Percentiles rank a stretch among this genome's conserved stretches.
These are phyloP conservation scores for Tragulus kanchil DNA, from an alignment of 2,113 vertebrate genomes.

Conservation along the genomic window DNA sequence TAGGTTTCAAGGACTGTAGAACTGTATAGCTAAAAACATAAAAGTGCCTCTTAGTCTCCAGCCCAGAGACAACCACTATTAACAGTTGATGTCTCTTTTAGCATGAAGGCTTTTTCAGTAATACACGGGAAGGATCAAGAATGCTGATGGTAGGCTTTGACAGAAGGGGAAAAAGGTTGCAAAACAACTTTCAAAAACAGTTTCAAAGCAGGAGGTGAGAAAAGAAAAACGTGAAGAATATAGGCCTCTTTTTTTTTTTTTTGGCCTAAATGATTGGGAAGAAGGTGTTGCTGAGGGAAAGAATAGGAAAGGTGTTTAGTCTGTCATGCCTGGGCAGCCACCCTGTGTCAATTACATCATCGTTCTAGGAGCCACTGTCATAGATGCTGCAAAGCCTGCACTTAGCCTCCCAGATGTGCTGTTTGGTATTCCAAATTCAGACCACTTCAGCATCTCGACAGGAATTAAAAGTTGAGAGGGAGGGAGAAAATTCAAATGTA, in stretches of 20 bases:
- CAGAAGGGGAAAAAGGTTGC: neutral
- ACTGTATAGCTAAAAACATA: neutral
- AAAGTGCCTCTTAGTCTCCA: neutral
- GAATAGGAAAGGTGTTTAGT: neutral
- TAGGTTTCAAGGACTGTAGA: neutral
- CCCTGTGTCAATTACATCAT: neutral
- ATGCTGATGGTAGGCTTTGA: neutral
- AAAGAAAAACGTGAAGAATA: constrained; percentile 6
- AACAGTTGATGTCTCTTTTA: neutral
- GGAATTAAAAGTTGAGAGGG: neutral
- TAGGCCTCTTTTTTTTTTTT: neutral
- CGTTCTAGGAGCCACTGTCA: neutral
- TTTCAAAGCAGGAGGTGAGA: neutral
- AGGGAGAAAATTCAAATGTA: constrained; percentile 8
- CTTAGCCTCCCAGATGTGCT: neutral
- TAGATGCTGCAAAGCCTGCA: neutral
- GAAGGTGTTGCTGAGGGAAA: neutral
- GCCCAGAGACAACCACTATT: neutral
- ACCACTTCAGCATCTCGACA: neutral
- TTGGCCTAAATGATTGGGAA: neutral
- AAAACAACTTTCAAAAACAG: neutral
- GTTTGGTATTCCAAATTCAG: constrained; percentile 8
- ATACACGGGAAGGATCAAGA: neutral
- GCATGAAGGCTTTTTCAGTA: neutral
- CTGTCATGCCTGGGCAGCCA: neutral